Evolutionary conservation across 2,888 invertebrate species (phyloP).

Genomic region (Clunio marinus): DNA sequence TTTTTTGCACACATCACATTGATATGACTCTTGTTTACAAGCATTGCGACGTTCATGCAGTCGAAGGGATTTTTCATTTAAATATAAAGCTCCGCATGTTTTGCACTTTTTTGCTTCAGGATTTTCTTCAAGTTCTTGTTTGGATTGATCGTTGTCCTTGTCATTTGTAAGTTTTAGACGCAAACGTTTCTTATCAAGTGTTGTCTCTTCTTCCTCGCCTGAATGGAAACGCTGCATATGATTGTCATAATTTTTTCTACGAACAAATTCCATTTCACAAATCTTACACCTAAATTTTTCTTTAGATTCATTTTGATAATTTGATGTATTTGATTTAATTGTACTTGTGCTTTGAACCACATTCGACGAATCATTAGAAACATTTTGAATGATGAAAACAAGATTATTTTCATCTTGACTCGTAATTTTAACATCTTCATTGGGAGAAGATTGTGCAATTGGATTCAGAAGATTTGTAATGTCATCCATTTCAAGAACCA

Average conservation of each 20-base stretch:
- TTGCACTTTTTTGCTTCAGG: slow-evolving; percentile 22
- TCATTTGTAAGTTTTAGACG: slow-evolving; percentile 3
- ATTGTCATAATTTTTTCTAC: slow-evolving; percentile 55
- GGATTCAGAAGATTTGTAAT: background rate
- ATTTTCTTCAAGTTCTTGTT: slow-evolving; percentile 14
- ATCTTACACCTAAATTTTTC: slow-evolving; percentile 50
- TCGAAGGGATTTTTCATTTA: slow-evolving; percentile 25
- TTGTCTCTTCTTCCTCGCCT: background rate
- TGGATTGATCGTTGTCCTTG: background rate
- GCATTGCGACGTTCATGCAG: slow-evolving; percentile 17
- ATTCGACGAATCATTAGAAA: background rate
- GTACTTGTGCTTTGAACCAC: too few species aligned
- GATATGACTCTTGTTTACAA: background rate
- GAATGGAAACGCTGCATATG: slow-evolving; percentile 50
- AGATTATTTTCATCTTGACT: background rate
- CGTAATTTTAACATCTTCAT: background rate
- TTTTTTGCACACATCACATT: slow-evolving; percentile 14
- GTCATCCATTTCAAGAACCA: slow-evolving; percentile 14
- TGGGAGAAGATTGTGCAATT: background rate
- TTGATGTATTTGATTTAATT: background rate
- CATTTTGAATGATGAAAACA: slow-evolving; percentile 8
- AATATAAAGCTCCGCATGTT: slow-evolving; percentile 15
- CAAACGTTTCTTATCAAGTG: background rate
- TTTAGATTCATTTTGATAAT: background rate
- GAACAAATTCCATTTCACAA: slow-evolving; percentile 55